Conservation (phyloP, 2,888 invertebrate genomes). For the Hetaerina titia region DNA sequence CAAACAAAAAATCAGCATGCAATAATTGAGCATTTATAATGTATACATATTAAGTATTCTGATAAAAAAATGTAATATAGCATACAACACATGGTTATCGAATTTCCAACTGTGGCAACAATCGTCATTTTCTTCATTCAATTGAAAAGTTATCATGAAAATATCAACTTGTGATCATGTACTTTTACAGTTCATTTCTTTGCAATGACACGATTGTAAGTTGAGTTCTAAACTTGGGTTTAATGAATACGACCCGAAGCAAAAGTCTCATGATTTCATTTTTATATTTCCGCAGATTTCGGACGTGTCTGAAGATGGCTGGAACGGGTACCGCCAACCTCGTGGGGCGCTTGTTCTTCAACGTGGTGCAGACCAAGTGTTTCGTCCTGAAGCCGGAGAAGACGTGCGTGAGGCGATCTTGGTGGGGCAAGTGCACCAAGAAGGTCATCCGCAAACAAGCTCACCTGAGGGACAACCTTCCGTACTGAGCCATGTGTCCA, state of each 20-base stretch:
- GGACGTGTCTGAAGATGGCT: conserved; percentile 93
- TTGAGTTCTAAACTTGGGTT: background rate
- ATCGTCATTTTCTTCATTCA: too few relatives aligned
- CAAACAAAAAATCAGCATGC: too few relatives aligned
- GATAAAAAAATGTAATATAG: too few relatives aligned
- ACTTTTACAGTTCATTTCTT: background rate
- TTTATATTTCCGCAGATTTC: conserved; percentile 85
- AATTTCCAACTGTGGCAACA: too few relatives aligned
- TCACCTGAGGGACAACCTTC: conserved; percentile 85
- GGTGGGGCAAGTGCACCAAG: conserved; percentile 88
- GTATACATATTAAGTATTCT: too few relatives aligned
- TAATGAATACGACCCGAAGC: background rate
- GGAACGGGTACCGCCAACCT: conserved; percentile 92
- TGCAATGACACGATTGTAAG: background rate
- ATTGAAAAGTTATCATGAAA: too few relatives aligned
- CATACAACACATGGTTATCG: too few relatives aligned
- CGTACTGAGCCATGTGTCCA: conserved; percentile 78
- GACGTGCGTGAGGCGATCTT: conserved; percentile 86
- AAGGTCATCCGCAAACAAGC: conserved; percentile 83
- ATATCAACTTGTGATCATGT: background rate
- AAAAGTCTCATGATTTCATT: conserved; percentile 67
- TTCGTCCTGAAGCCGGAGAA: conserved; percentile 90
- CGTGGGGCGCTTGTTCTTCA: conserved; percentile 96
- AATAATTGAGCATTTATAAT: too few relatives aligned
- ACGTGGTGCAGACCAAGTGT: conserved; percentile 96